Percentiles rank a stretch among this genome's conserved stretches.
These are phyloP conservation scores for Pantelozetes paolii DNA, from an alignment of 2,888 invertebrate genomes.

Conservation along the genomic window DNA sequence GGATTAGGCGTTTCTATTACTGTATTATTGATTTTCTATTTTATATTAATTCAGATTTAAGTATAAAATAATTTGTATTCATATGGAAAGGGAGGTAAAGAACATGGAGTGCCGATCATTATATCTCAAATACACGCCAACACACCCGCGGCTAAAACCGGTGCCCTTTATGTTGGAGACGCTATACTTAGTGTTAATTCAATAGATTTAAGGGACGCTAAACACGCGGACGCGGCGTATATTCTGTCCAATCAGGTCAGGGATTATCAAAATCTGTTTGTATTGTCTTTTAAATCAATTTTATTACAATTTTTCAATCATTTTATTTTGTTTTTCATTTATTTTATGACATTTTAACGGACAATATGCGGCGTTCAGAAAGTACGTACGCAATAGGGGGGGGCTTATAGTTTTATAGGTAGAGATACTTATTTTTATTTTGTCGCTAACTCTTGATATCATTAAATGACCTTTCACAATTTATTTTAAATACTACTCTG, in stretches of 20 bases:
- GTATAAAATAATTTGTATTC: background rate
- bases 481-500: no score
- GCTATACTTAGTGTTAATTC: constrained; percentile 77
- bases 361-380: no score
- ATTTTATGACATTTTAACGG: no score
- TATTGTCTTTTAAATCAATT: background rate
- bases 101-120: constrained; percentile 78
- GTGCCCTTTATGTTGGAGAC: constrained; percentile 73
- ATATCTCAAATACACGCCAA: constrained; percentile 73
- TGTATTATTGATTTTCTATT: constrained; percentile 53
- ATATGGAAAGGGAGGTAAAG: constrained; percentile 67
- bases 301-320: no score
- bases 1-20: constrained; percentile 80
- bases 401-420: no score
- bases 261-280: background rate
- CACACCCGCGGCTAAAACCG: constrained; percentile 71
- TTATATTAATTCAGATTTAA: constrained; percentile 24
- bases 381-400: no score
- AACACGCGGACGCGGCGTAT: constrained; percentile 75
- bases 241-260: constrained; percentile 67
- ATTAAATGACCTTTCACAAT: no score
- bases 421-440: no score
- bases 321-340: no score
- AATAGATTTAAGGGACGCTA: constrained; percentile 68
- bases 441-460: no score